phyloP scores from a whole-genome alignment of 2,888 invertebrate genomes.

The Pinctada fucata region DNA sequence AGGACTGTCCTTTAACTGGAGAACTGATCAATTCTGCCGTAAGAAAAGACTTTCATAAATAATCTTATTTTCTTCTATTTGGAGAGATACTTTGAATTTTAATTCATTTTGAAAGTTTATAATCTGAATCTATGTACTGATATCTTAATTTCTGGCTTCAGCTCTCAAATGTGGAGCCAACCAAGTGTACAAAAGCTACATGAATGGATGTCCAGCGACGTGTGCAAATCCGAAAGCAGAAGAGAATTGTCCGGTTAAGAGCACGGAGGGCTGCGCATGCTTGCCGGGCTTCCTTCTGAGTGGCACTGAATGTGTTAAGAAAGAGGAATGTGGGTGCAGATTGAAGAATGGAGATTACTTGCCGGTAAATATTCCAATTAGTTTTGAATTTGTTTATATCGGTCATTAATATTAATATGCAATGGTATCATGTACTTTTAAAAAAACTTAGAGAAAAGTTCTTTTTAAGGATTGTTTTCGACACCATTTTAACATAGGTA shows the following conservation, averaged over 20 bases:
- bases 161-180: constrained; percentile 43
- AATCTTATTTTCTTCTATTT: too few relatives aligned
- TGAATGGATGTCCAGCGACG: constrained; percentile 44
- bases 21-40: constrained; percentile 32
- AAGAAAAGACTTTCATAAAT: not conserved
- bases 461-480: not conserved
- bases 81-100: too few relatives aligned
- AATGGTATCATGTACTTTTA: too few relatives aligned
- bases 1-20: constrained; percentile 28
- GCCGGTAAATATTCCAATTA: constrained; percentile 27
- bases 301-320: constrained; percentile 34
- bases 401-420: not conserved
- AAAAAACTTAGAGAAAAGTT: too few relatives aligned
- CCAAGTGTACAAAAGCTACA: constrained; percentile 36
- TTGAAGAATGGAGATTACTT: constrained; percentile 34
- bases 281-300: constrained; percentile 35
- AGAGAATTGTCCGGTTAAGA: constrained; percentile 29
- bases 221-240: constrained; percentile 31
- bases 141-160: not conserved
- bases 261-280: constrained; percentile 44
- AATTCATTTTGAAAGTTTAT: too few relatives aligned
- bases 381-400: not conserved
- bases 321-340: constrained; percentile 38
- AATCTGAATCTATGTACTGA: too few relatives aligned
- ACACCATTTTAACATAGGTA: not conserved